Conservation (phyloP, 2,888 invertebrate species). For the Leptopterna dolabrata region DNA sequence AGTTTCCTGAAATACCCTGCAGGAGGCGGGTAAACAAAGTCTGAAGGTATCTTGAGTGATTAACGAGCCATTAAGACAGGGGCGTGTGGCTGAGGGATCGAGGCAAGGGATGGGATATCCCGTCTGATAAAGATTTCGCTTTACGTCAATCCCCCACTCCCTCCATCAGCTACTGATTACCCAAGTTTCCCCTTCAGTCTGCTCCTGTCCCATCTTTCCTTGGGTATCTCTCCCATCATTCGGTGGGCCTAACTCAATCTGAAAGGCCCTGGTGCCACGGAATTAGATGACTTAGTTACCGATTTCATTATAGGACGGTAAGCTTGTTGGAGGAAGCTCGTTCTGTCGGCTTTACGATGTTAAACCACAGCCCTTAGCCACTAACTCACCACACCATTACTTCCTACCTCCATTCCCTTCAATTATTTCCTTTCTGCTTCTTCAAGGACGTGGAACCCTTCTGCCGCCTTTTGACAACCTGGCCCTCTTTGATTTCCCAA, state of each 20-base stretch:
- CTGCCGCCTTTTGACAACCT: too few relatives aligned
- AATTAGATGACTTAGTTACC: neutral
- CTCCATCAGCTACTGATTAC: neutral
- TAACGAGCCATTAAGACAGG: neutral
- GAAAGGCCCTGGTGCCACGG: neutral
- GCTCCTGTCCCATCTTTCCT: neutral
- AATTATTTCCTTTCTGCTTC: neutral
- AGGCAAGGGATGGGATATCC: neutral
- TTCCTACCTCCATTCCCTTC: neutral
- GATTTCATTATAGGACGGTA: neutral
- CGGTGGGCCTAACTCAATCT: neutral
- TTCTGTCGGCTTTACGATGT: neutral
- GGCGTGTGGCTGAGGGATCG: neutral
- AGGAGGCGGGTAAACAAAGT: neutral
- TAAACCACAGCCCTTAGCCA: neutral
- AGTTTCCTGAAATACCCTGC: neutral
- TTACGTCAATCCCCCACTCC: neutral
- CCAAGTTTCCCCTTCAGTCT: neutral
- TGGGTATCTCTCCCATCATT: neutral
- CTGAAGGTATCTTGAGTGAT: neutral
- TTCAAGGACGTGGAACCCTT: neutral
- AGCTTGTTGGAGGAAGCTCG: neutral
- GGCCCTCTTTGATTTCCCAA: too few relatives aligned
- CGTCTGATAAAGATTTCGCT: neutral
- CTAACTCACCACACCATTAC: slow-evolving; percentile 1